Conservation (phyloP, 2,113 vertebrate genomes). For the Aythya baeri region DNA sequence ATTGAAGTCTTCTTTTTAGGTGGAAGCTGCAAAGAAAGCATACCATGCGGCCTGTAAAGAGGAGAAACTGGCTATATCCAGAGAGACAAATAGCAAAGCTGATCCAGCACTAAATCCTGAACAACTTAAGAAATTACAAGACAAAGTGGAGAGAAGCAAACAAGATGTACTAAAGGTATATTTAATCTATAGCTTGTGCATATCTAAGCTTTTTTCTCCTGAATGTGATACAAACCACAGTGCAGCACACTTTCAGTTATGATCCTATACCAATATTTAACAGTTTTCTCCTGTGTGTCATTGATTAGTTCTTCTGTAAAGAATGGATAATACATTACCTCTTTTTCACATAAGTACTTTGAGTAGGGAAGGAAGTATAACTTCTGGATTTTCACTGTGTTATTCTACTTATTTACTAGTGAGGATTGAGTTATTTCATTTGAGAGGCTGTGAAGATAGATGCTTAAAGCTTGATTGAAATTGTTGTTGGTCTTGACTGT, state of each 20-base stretch:
- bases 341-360: not conserved
- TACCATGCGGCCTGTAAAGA: conserved; percentile 96
- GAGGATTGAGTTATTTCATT: not conserved
- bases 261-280: not conserved
- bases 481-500: not conserved
- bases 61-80: conserved; percentile 91
- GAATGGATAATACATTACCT: not conserved
- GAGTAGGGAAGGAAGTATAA: not conserved
- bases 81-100: conserved; percentile 91
- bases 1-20: conserved; percentile 69
- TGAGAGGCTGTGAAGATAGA: not conserved
- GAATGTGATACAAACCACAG: not conserved
- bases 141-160: conserved; percentile 97
- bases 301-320: not conserved
- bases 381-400: too few relatives aligned
- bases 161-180: conserved; percentile 94
- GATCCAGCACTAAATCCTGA: conserved; percentile 93
- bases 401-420: not conserved
- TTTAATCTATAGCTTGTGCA: not conserved
- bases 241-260: not conserved
- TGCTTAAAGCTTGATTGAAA: not conserved
- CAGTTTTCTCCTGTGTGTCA: not conserved
- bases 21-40: conserved; percentile 91
- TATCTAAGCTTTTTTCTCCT: not conserved
- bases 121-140: conserved; percentile 94